Evolutionary conservation across 2,113 vertebrate genomes (phyloP).

Genomic region (Strigops habroptila): DNA sequence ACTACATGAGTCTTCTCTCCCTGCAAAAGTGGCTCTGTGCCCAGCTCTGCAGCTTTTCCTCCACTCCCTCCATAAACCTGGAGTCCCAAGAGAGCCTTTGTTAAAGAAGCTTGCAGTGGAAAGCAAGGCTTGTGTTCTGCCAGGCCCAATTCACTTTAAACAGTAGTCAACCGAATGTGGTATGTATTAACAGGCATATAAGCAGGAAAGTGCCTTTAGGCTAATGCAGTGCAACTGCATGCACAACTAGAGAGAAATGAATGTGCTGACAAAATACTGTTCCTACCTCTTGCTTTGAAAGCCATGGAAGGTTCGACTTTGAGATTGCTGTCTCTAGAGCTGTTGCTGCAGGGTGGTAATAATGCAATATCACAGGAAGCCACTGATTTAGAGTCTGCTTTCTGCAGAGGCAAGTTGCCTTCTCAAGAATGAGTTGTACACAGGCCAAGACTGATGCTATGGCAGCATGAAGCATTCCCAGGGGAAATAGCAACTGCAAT

Average conservation of each 20-base stretch:
- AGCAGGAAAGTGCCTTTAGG: not conserved
- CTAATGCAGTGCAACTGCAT: not conserved
- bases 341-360: not conserved
- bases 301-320: not conserved
- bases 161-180: not conserved
- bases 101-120: not conserved
- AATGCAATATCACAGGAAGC: not conserved
- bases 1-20: not conserved
- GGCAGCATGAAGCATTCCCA: not conserved
- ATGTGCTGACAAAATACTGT: not conserved
- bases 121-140: not conserved
- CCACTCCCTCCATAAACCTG: not conserved
- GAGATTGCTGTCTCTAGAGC: not conserved
- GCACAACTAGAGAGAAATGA: not conserved
- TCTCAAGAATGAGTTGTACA: not conserved
- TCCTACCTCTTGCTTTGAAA: not conserved
- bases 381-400: not conserved
- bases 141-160: not conserved
- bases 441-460: rapidly evolving
- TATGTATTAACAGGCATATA: not conserved
- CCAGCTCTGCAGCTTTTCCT: slow-evolving; percentile 19
- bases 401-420: not conserved
- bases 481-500: not conserved
- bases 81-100: not conserved
- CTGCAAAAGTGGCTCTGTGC: not conserved